A percentile compares a stretch with the other conserved stretches of the same genome.
phyloP scores from a whole-genome alignment of 2,113 vertebrate species.

The Sciurus niger region DNA sequence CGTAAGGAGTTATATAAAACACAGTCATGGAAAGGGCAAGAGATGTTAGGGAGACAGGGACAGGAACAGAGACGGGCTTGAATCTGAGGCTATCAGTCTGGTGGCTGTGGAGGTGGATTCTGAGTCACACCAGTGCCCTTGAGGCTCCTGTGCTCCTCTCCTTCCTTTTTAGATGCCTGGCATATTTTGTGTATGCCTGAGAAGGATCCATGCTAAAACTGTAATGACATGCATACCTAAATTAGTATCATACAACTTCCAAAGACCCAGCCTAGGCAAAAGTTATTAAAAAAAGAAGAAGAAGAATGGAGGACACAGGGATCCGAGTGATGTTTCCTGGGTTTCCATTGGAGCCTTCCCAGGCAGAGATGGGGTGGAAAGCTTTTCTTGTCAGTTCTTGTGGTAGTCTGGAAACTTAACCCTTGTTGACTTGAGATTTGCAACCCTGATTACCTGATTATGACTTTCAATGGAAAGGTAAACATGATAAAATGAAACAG shows the following conservation, averaged over 20 bases:
- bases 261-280: neutral
- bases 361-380: neutral
- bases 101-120: neutral
- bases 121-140: neutral
- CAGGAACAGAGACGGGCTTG: neutral
- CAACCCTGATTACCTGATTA: neutral
- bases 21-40: neutral
- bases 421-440: neutral
- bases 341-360: neutral
- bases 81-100: neutral
- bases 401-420: slow-evolving; percentile 1
- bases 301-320: slow-evolving; percentile 1
- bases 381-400: neutral
- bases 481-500: slow-evolving; percentile 22
- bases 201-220: slow-evolving; percentile 48
- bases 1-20: neutral
- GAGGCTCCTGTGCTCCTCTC: neutral
- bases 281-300: slow-evolving; percentile 5
- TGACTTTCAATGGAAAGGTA: slow-evolving; percentile 19
- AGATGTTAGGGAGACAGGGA: neutral
- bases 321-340: neutral
- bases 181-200: neutral
- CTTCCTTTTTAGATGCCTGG: slow-evolving; percentile 13
- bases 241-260: slow-evolving; percentile 46
- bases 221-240: slow-evolving; percentile 60